Conservation (phyloP, 2,888 invertebrate genomes). For the Sesia apiformis region DNA sequence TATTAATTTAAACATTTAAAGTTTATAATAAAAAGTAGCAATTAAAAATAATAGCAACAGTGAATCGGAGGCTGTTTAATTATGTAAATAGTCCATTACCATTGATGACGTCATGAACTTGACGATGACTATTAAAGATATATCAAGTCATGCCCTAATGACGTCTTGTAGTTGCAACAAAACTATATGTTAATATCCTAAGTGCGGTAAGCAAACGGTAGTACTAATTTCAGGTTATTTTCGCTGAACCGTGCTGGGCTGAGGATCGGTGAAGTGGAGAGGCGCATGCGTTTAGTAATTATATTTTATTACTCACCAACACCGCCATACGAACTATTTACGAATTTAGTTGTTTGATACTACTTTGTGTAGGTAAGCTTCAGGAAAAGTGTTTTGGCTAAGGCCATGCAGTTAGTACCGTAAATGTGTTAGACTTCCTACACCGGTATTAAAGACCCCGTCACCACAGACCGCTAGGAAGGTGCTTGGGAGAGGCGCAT, state of each 20-base stretch:
- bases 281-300: slow-evolving; percentile 48
- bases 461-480: slow-evolving; percentile 44
- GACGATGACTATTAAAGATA: too few species aligned
- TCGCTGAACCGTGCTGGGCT: slow-evolving; percentile 42
- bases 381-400: slow-evolving; percentile 25
- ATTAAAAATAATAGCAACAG: too few species aligned
- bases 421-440: slow-evolving; percentile 33
- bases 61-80: too few species aligned
- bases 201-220: too few species aligned
- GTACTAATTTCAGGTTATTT: too few species aligned
- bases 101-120: too few species aligned
- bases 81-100: too few species aligned
- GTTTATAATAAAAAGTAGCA: background rate
- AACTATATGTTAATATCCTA: too few species aligned
- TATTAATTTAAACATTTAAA: too few species aligned
- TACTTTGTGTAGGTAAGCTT: slow-evolving; percentile 19
- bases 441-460: slow-evolving; percentile 13
- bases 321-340: slow-evolving; percentile 4
- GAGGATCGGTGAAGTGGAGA: slow-evolving; percentile 35
- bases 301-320: slow-evolving; percentile 3
- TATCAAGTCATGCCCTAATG: too few species aligned
- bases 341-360: background rate
- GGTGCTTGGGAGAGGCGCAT: slow-evolving; percentile 46
- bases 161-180: too few species aligned
- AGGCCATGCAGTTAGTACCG: slow-evolving; percentile 47